Percentiles rank a stretch among this genome's conserved stretches.
Evolutionary conservation across 2,888 invertebrate species (phyloP).

Genomic region (Scaptomyza flava): DNA sequence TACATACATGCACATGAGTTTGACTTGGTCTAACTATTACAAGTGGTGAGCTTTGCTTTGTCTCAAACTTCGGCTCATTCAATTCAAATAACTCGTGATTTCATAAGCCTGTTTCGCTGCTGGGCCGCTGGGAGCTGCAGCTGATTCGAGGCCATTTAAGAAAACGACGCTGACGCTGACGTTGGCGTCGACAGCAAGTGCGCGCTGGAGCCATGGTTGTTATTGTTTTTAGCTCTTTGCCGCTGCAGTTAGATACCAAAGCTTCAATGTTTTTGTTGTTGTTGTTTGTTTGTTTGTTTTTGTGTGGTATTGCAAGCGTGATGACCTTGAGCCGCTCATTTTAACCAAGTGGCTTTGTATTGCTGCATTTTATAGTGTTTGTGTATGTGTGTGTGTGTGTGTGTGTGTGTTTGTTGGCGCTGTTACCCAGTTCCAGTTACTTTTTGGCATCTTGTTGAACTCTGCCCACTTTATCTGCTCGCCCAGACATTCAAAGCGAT

Average conservation of each 20-base stretch:
- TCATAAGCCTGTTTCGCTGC: constrained; percentile 74
- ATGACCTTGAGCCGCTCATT: constrained; percentile 80
- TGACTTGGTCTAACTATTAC: constrained; percentile 57
- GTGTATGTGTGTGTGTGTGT: constrained; percentile 12
- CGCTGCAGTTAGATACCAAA: constrained; percentile 69
- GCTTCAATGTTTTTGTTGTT: constrained; percentile 32
- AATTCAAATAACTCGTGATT: constrained; percentile 79
- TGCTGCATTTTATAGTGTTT: constrained; percentile 19
- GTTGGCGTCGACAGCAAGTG: constrained; percentile 66
- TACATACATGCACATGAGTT: constrained; percentile 23
- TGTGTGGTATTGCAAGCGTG: constrained; percentile 75
- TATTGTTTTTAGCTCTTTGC: constrained; percentile 48
- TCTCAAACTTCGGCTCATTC: constrained; percentile 64
- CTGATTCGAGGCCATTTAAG: constrained; percentile 74
- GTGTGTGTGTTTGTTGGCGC: constrained; percentile 23
- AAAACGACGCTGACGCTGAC: constrained; percentile 40
- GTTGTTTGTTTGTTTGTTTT: constrained; percentile 36
- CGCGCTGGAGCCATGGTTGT: constrained; percentile 48
- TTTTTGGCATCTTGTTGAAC: constrained; percentile 66
- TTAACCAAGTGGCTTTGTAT: constrained; percentile 69
- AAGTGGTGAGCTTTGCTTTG: constrained; percentile 54
- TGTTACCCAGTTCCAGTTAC: constrained; percentile 74
- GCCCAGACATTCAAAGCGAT: constrained; percentile 47
- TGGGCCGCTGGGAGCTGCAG: constrained; percentile 52
- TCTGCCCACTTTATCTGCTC: constrained; percentile 41